phyloP scores from a whole-genome alignment of 37 sponge, comb jelly and placozoan genomes.

The Ephydatia muelleri region DNA sequence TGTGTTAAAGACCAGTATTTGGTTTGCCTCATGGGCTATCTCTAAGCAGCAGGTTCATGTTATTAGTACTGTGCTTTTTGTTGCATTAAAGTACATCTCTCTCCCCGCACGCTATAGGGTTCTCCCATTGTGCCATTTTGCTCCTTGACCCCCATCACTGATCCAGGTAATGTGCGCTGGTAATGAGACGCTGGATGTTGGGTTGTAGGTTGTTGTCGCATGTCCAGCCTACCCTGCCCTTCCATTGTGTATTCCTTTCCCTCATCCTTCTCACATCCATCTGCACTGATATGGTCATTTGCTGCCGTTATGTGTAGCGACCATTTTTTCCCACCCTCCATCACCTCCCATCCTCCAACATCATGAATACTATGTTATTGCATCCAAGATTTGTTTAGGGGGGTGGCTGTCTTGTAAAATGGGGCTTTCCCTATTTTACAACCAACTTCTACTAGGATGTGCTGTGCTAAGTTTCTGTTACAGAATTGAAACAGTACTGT shows the following conservation, averaged over 20 bases:
- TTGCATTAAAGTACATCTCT: neutral
- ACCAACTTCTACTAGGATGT: no score
- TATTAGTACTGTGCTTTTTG: neutral
- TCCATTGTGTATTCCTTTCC: neutral
- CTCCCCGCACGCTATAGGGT: neutral
- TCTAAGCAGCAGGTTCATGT: slow-evolving; percentile 1
- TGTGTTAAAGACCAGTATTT: slow-evolving; percentile 26
- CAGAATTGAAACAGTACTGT: no score
- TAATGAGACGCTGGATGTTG: neutral
- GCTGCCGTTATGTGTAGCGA: slow-evolving; percentile 2
- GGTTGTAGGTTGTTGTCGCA: neutral
- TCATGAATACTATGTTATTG: no score
- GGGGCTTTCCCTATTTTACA: no score
- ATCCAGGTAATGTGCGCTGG: slow-evolving; percentile 2
- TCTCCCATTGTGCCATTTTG: slow-evolving; percentile 9
- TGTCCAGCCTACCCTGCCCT: neutral
- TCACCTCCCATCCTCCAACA: neutral
- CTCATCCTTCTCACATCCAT: neutral
- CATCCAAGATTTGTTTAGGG: no score
- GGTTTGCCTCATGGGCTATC: slow-evolving; percentile 15
- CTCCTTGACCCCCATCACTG: neutral
- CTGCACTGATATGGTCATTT: neutral
- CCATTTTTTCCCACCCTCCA: neutral
- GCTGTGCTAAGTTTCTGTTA: no score
- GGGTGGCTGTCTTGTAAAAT: no score